Evolutionary conservation across 2,888 invertebrate genomes (phyloP), one percentile per base, ranked within the genome.

Genomic region (Zele albiditarsus): DNA sequence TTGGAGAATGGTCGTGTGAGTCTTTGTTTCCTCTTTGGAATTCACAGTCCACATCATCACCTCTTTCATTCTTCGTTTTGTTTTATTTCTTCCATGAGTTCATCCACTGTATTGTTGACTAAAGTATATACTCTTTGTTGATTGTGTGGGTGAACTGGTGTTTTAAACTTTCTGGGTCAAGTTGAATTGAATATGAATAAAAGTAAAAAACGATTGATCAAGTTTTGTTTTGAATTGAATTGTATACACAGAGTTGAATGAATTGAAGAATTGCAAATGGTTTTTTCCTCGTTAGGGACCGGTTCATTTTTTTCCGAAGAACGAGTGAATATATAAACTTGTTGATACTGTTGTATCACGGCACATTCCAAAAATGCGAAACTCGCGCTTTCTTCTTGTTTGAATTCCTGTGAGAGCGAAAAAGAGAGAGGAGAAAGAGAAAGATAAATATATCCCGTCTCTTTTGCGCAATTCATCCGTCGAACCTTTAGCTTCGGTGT

Each of bases 1-100:
- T 60, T 65, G n/a, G 58, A 74, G 58, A 74, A 76, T 74, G 67
- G 63, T 76, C 78, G 0, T 20, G 20, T 53, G 8, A 20, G 62
- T 63, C 38, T 38, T 38, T 38, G 38, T 38, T 38, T 38, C 2
- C 46, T n/a, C 46, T 46, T 46, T n/a, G 16, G 16, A 46, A 46
- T 46, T 46, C 3, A 33, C 33, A n/a, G n/a, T 46, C n/a, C 14
- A 10, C 46, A 46, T 46, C 46, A 46, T n/a, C 46, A 46, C 46
- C 46, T 46, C 6, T 46, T n/a, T n/a, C n/a, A n/a, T n/a, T 63
- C n/a, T n/a, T 23, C 23, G 60, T 10, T 63, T 33, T 63, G 63
- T 38, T 63, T 63, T 8, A 20, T 53, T 53, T 23, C 20, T n/a
- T 53, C 20, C 6, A 20, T 1, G 1, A 20, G 4, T 53, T 53